phyloP scores from a whole-genome alignment of 2,888 invertebrate species.

The Cremastinae sp. region DNA sequence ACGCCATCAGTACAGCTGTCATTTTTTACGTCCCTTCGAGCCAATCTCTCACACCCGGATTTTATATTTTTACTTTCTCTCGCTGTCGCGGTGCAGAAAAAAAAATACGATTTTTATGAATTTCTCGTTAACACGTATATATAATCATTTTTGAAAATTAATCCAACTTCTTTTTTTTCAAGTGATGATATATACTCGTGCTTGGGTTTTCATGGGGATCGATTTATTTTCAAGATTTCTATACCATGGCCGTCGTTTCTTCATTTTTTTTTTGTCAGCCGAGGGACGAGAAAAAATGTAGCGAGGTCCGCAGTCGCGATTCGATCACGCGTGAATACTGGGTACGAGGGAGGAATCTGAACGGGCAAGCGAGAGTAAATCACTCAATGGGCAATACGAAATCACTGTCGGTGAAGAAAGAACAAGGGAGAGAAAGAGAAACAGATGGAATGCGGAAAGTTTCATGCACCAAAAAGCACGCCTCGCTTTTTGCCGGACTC shows the following conservation, averaged over 20 bases:
- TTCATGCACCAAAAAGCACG: constrained; percentile 57
- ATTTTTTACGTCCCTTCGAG: constrained; percentile 39
- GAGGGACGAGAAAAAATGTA: constrained; percentile 41
- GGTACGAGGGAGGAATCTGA: constrained; percentile 17
- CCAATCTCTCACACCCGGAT: constrained; percentile 2
- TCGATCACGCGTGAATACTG: constrained; percentile 60
- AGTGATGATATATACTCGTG: no score
- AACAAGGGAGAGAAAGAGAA: constrained; percentile 13
- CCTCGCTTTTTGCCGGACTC: constrained; percentile 30
- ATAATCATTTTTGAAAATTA: constrained; percentile 16
- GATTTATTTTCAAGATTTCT: no score
- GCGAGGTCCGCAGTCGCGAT: constrained; percentile 22
- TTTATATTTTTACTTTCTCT: constrained; percentile 20
- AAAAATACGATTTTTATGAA: no score
- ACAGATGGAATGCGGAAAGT: constrained; percentile 43
- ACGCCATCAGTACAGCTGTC: constrained; percentile 68
- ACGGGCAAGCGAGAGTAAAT: constrained; percentile 36
- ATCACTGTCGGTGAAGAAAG: constrained; percentile 27
- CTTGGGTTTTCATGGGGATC: no score
- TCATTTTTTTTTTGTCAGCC: constrained; percentile 27
- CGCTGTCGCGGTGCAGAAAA: constrained; percentile 18
- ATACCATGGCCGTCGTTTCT: not conserved
- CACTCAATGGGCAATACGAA: constrained; percentile 49
- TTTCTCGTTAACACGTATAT: no score
- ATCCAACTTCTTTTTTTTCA: no score